These are phyloP conservation scores for Carlito syrichta DNA, from an alignment of 2,113 vertebrate genomes.

Conservation along the genomic window DNA sequence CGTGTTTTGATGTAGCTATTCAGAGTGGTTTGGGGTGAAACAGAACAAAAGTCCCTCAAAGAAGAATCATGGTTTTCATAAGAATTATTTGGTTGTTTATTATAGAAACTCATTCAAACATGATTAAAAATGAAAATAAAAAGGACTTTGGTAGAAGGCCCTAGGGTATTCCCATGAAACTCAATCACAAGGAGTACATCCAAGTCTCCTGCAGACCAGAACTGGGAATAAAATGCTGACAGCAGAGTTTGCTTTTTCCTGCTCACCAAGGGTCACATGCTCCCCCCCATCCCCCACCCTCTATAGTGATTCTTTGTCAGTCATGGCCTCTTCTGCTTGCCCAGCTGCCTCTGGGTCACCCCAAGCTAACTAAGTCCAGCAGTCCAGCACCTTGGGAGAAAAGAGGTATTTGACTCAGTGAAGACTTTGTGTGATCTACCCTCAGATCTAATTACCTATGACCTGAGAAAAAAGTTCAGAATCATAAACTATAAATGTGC, in stretches of 20 bases:
- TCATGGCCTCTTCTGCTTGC: not conserved
- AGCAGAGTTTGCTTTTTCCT: not conserved
- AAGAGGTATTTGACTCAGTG: not conserved
- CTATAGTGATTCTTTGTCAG: not conserved
- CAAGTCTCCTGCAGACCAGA: not conserved
- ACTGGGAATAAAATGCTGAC: not conserved
- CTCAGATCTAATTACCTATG: not conserved
- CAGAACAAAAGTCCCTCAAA: not conserved
- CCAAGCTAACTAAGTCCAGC: not conserved
- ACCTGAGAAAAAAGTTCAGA: not conserved
- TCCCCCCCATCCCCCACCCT: not conserved
- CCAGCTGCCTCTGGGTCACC: not conserved
- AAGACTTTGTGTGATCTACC: not conserved
- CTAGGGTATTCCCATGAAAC: not conserved
- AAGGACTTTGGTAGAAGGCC: not conserved
- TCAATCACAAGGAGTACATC: not conserved
- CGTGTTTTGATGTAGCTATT: not conserved
- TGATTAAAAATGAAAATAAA: not conserved
- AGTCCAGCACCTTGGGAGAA: not conserved
- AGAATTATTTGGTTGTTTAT: not conserved
- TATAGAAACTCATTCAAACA: not conserved
- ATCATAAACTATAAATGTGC: not conserved
- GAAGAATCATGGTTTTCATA: not conserved
- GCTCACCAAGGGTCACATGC: not conserved
- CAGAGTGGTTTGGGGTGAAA: not conserved